Conservation (phyloP, 2,113 vertebrate genomes). For the Pollimyrus isidori region DNA sequence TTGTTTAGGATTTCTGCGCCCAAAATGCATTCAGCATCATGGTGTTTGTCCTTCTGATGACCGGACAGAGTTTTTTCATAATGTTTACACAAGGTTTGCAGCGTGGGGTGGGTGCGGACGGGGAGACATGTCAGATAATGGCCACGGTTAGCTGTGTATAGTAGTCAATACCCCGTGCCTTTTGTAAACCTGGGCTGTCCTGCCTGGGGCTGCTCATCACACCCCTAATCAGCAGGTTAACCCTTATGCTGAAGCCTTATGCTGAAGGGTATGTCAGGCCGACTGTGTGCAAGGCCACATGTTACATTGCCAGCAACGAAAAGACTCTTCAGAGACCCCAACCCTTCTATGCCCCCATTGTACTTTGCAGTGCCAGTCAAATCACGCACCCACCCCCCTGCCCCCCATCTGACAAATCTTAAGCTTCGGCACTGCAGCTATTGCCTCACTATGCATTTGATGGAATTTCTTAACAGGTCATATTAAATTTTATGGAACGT, state of each 20-base stretch:
- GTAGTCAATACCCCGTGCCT: conserved; percentile 49
- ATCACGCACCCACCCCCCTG: neutral
- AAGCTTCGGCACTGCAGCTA: neutral
- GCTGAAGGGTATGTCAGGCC: neutral
- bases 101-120: neutral
- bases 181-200: conserved; percentile 13
- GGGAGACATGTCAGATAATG: conserved; percentile 25
- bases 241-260: neutral
- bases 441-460: neutral
- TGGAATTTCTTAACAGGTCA: neutral
- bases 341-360: neutral
- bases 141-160: conserved; percentile 41
- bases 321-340: neutral
- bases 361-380: neutral
- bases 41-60: neutral
- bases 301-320: neutral
- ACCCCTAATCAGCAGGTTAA: conserved; percentile 24
- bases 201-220: conserved; percentile 31
- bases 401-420: neutral
- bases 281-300: neutral
- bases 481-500: neutral
- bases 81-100: neutral
- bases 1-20: neutral
- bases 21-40: neutral
- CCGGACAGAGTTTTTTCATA: neutral